A percentile compares a stretch with the other conserved stretches of the same genome.
Evolutionary conservation across 2,888 invertebrate species (phyloP).

Genomic region (Rhogogaster chlorosoma): DNA sequence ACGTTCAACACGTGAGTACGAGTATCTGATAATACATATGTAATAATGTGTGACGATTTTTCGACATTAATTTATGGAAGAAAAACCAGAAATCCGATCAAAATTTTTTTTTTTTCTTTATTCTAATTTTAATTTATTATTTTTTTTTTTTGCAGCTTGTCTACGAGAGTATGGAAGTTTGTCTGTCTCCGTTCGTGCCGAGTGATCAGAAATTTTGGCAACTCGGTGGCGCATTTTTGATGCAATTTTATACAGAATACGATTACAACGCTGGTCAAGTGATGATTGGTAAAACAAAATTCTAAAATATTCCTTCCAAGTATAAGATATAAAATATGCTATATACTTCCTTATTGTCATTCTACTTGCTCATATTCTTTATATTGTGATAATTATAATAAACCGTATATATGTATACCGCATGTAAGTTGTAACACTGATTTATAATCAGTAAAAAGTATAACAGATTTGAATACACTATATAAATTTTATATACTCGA

Average conservation of each 20-base stretch:
- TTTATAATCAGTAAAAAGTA: too few relatives aligned
- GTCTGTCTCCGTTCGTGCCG: conserved; percentile 77
- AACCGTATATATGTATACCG: too few relatives aligned
- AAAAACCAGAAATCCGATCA: neutral
- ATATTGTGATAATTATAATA: too few relatives aligned
- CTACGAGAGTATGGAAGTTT: conserved; percentile 71
- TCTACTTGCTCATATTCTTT: neutral
- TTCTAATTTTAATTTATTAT: conserved; percentile 39
- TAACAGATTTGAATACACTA: too few relatives aligned
- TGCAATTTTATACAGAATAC: conserved; percentile 79
- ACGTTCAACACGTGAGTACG: conserved; percentile 78
- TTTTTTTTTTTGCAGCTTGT: conserved; percentile 70
- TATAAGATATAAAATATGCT: neutral
- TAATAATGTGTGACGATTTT: too few relatives aligned
- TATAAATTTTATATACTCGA: too few relatives aligned
- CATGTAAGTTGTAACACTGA: too few relatives aligned
- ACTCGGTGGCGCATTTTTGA: conserved; percentile 78
- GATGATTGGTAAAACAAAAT: conserved; percentile 75
- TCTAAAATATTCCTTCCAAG: conserved; percentile 52
- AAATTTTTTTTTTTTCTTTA: conserved; percentile 42
- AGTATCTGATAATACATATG: too few relatives aligned
- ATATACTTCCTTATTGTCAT: neutral
- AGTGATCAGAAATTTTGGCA: conserved; percentile 72
- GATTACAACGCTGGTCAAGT: conserved; percentile 74
- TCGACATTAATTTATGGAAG: too few relatives aligned